Evolutionary conservation across 1,140 invertebrate genomes (phyloP).

Genomic region (Prorops nasuta): DNA sequence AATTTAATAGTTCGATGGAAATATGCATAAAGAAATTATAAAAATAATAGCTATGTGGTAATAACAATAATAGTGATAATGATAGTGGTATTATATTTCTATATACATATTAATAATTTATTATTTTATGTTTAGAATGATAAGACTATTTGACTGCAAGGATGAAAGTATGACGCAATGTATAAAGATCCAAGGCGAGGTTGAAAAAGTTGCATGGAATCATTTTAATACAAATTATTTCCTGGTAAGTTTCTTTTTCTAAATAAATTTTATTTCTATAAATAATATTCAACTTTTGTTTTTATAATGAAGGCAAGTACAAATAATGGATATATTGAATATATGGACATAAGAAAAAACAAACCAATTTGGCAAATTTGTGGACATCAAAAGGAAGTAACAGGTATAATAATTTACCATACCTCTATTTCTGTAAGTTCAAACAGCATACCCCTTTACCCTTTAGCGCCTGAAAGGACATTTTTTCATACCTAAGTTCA

Average conservation of each 20-base stretch:
- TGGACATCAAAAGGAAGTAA: constrained; percentile 80
- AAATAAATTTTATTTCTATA: constrained; percentile 12
- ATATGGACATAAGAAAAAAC: constrained; percentile 73
- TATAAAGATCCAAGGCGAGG: constrained; percentile 77
- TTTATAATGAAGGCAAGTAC: constrained; percentile 61
- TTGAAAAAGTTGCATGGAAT: constrained; percentile 89
- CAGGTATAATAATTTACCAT: constrained; percentile 55
- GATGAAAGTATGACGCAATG: constrained; percentile 62
- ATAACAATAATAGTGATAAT: too few relatives aligned
- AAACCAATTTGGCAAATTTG: constrained; percentile 74
- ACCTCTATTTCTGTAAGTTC: constrained; percentile 38
- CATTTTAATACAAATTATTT: constrained; percentile 69
- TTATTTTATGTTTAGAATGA: constrained; percentile 56
- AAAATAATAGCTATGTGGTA: too few relatives aligned
- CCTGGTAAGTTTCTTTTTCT: constrained; percentile 60
- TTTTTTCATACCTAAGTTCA: too few relatives aligned
- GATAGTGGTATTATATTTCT: too few relatives aligned
- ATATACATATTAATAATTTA: too few relatives aligned
- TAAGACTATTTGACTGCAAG: constrained; percentile 79
- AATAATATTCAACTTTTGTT: constrained; percentile 1
- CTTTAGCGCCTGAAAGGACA: too few relatives aligned
- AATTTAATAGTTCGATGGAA: too few relatives aligned
- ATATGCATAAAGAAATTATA: too few relatives aligned
- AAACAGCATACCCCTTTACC: too few relatives aligned
- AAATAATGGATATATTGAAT: constrained; percentile 75